Base-by-base conservation (phyloP, 2,888 invertebrate species). In the Limnephilus lunatus region DNA sequence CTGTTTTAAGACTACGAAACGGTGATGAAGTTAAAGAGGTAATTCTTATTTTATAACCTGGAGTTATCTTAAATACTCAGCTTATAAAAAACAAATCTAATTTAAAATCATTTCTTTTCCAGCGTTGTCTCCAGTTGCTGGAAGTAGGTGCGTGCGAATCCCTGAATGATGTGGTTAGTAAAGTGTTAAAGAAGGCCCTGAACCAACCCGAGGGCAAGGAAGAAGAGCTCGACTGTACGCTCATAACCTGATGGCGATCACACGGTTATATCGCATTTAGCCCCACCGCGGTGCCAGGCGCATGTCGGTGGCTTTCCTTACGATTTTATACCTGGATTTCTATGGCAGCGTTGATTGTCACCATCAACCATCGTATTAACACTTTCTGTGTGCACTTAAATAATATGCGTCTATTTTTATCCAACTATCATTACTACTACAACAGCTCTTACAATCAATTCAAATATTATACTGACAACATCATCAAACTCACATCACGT, bases 151-250 rank as follows among this genome's bases (percentile, higher is more conserved):
- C 99, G 94, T 97, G 97, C 94, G 99, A 99, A 95, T 98, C 99
- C 3, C 96, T 99, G 93, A 97, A 97, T 93, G 99, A 99, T 95
- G 99, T 99, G 93, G 98, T 98, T 94, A 97, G 97, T 94, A 99
- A 99, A 96, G 98, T 98, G 93, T 96, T 99, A 94, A 97, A 98
- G 93, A 98, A 98, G 95, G 97, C 97, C 30, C 96, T 97, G 92
- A 97, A 97, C 81, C 98, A 98, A 94, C 96, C 98, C 31, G 98
- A 98, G 95, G 98, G 98, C 94, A 98, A 98, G 95, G 98, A 98
- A 95, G 99, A 99, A 94, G 98, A 99, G 95, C 97, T 99, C 93
- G 99, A 99, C 95, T 98, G 98, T 95, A 99, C 99, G 91, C 96
- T 99, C 95, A 96, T 98, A 95, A 97, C 98, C 95, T 98, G 97